Percentiles rank a stretch among this genome's conserved stretches.
These are phyloP conservation scores for Oxytorus armatus DNA, from an alignment of 2,888 invertebrate species.

Conservation along the genomic window DNA sequence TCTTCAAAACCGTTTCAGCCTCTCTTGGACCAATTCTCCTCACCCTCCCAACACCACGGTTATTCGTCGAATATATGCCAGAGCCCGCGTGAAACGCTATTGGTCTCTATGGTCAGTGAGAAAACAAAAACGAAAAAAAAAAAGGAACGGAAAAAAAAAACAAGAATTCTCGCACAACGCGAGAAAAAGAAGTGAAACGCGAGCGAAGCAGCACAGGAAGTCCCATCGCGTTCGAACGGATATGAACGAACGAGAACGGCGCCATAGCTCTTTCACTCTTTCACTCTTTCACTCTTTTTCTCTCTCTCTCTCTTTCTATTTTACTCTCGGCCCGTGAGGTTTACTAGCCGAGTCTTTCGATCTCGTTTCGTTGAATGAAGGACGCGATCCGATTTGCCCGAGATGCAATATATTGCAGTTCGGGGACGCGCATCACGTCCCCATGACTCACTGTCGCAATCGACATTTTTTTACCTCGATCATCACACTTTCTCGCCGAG, in stretches of 20 bases:
- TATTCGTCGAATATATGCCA: conserved; percentile 29
- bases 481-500: conserved; percentile 30
- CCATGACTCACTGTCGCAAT: conserved; percentile 43
- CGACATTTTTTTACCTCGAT: conserved; percentile 46
- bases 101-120: conserved; percentile 44
- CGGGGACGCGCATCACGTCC: conserved; percentile 41
- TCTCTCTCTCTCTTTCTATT: no score
- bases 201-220: conserved; percentile 51
- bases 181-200: conserved; percentile 44
- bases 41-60: no score
- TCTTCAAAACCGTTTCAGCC: conserved; percentile 27
- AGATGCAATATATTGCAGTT: conserved; percentile 59
- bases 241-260: conserved; percentile 61
- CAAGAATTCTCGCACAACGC: neutral
- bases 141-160: conserved; percentile 18
- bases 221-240: conserved; percentile 65
- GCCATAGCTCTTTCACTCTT: conserved; percentile 14
- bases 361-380: conserved; percentile 64
- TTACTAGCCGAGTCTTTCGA: conserved; percentile 45
- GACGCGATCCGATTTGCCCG: conserved; percentile 62
- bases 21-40: neutral
- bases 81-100: conserved; percentile 25
- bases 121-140: conserved; percentile 44
- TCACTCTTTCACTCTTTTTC: no score
- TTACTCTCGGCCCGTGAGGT: no score